Percentiles rank a stretch among this genome's conserved stretches.
These are phyloP conservation scores for Tetanocera ferruginea DNA, from an alignment of 2,888 invertebrate species.

Conservation along the genomic window DNA sequence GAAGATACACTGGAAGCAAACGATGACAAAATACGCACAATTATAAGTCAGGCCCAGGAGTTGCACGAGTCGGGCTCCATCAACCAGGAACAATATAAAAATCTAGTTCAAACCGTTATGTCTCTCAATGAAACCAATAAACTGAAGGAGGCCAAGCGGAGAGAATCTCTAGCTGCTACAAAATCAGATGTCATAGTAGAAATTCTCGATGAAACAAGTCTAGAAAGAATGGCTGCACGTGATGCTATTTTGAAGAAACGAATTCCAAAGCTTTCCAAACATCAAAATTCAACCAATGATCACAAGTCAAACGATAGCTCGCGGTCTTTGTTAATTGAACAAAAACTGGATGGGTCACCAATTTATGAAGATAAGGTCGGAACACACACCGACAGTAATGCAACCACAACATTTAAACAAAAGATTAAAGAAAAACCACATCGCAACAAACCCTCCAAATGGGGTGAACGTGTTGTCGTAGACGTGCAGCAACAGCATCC, in stretches of 20 bases:
- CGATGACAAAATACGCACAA: constrained; percentile 80
- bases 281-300: constrained; percentile 51
- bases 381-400: constrained; percentile 43
- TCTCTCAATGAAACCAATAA: constrained; percentile 82
- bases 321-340: constrained; percentile 47
- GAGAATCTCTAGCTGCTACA: constrained; percentile 72
- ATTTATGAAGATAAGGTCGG: constrained; percentile 51
- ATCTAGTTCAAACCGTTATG: constrained; percentile 82
- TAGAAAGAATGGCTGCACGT: constrained; percentile 69
- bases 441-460: constrained; percentile 63
- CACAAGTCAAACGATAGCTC: constrained; percentile 48
- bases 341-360: constrained; percentile 50
- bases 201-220: constrained; percentile 48
- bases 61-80: constrained; percentile 82
- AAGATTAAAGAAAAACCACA: constrained; percentile 48
- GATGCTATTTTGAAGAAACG: constrained; percentile 65
- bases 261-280: constrained; percentile 69
- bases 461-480: constrained; percentile 61
- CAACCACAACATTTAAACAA: constrained; percentile 43
- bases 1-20: constrained; percentile 73
- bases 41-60: constrained; percentile 86
- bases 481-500: constrained; percentile 23
- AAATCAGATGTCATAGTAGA: constrained; percentile 58
- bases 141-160: constrained; percentile 81
- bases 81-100: constrained; percentile 81